phyloP scores from a whole-genome alignment of 2,797 vertebrate genomes.

The Artibeus jamaicensis region DNA sequence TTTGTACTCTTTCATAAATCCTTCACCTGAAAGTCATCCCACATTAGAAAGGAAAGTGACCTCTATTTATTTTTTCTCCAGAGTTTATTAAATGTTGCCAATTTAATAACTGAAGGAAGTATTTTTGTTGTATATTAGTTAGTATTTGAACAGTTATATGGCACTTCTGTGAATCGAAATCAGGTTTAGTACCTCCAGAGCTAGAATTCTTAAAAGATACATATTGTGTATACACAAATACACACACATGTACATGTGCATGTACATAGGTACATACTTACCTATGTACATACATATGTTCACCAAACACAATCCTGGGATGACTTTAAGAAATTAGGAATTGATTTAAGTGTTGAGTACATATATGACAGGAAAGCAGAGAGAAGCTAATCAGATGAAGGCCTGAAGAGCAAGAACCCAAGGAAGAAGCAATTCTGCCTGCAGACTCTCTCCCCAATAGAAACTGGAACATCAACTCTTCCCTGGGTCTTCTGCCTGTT shows the following conservation, averaged over 20 bases:
- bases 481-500: too few relatives aligned
- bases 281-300: background rate
- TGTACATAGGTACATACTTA: background rate
- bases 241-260: accelerated
- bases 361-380: too few relatives aligned
- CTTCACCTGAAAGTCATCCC: background rate
- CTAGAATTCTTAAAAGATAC: background rate
- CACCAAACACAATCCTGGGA: background rate
- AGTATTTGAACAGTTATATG: background rate
- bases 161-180: background rate
- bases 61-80: background rate
- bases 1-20: background rate
- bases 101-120: background rate
- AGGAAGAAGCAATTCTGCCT: too few relatives aligned
- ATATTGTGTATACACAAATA: background rate
- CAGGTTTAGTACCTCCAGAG: background rate
- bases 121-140: background rate
- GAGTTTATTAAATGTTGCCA: background rate
- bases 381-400: too few relatives aligned
- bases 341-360: background rate
- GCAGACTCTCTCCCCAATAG: too few relatives aligned
- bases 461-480: too few relatives aligned
- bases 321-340: background rate
- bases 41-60: background rate
- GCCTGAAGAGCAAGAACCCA: too few relatives aligned